A percentile compares a stretch with the other conserved stretches of the same genome.
Conservation (phyloP, 2,888 invertebrate species). For the Tipula vernalis region DNA sequence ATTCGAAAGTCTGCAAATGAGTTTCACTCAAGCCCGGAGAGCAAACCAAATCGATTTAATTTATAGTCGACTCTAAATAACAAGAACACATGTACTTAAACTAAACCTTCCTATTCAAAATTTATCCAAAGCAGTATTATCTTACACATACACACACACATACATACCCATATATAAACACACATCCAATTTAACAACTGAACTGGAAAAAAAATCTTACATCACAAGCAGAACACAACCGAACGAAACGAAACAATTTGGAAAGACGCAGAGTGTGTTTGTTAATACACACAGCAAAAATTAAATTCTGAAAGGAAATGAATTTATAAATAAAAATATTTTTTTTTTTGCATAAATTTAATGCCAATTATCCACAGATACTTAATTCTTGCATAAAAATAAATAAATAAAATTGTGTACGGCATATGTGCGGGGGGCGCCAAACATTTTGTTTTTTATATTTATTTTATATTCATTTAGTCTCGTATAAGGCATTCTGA, state of each 20-base stretch:
- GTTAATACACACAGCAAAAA: neutral
- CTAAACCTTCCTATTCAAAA: neutral
- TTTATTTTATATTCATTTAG: neutral
- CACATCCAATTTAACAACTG: neutral
- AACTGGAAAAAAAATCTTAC: neutral
- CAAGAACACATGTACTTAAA: neutral
- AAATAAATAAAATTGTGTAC: neutral
- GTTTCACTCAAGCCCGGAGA: neutral
- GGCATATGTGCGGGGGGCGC: neutral
- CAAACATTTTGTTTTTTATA: neutral
- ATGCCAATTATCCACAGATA: conserved; percentile 4
- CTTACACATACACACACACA: too few species aligned
- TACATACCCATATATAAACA: neutral
- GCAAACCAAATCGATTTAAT: neutral
- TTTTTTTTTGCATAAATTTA: neutral
- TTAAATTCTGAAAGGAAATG: neutral
- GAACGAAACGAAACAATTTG: neutral
- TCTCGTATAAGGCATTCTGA: neutral
- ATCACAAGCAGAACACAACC: neutral
- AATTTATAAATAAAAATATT: neutral
- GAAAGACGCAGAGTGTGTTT: neutral
- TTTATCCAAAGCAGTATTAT: neutral
- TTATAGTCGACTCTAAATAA: neutral
- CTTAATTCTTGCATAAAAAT: neutral
- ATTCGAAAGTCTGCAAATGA: too few species aligned